Base-by-base conservation (phyloP, 2,888 invertebrate genomes). In the Bellardia pandia region DNA sequence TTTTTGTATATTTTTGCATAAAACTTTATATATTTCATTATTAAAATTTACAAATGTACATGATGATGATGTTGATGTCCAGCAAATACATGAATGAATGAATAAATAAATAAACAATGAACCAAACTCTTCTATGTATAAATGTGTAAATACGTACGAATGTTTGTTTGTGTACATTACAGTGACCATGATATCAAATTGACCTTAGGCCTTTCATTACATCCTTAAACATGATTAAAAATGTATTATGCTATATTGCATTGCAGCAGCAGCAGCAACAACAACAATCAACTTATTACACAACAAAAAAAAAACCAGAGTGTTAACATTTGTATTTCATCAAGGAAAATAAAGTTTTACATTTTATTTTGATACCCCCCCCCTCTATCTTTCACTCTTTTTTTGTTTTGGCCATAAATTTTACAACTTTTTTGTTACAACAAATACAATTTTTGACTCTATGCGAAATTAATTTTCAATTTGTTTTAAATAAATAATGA, bases 381-480 rank as follows among this genome's bases (percentile, higher is more conserved):
- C 5, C 2, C 11, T n/a, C 14, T 23, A 2, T 5, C 16, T 23
- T 14, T 33, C 53, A 2, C 72, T 51, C 33, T 56, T 16, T 33
- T 23, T 83, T 40, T 56, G 62, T 37, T 9, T 13, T 16, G n/a
- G 45, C 37, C 30, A 68, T 66, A 68, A n/a, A 58, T 72, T 66
- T 64, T 33, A 60, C 37, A 83, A 60, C 16, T 69, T 71, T 68
- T 45, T 86, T 86, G 85, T 74, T 83, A 83, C 90, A 89, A 33
- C 42, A 33, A 40, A 16, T 4, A 48, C 48, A 64, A 80, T 75
- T 74, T 81, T 75, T 62, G 86, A 77, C 83, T 86, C 92, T 91
- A 91, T 92, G 91, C 91, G 92, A 93, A 93, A 93, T 93, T 93
- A 93, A 93, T 93, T 93, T 93, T 93, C 93, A 93, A 93, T 92